Conservation (phyloP, 2,888 invertebrate genomes). For the Ypsolopha sequella region DNA sequence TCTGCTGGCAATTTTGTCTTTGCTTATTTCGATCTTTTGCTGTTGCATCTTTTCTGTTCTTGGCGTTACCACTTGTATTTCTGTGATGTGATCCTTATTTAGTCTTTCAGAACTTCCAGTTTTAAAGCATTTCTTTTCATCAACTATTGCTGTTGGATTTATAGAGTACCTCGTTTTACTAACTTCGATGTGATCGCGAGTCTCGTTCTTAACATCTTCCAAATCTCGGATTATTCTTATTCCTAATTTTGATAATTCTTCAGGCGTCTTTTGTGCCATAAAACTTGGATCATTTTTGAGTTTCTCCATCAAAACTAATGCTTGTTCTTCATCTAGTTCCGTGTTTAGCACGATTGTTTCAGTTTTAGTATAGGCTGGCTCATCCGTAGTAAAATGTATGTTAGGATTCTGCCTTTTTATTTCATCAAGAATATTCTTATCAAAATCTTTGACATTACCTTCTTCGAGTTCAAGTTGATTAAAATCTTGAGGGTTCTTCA, state of each 20-base stretch:
- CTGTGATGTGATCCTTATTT: slow-evolving; percentile 75
- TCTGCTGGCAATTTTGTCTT: slow-evolving; percentile 49
- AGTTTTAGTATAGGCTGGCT: slow-evolving; percentile 57
- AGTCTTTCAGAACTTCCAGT: slow-evolving; percentile 17
- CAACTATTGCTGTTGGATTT: slow-evolving; percentile 48
- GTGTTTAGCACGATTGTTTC: slow-evolving; percentile 68
- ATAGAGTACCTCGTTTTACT: slow-evolving; percentile 59
- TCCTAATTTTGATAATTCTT: slow-evolving; percentile 54
- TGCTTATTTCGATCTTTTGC: slow-evolving; percentile 28
- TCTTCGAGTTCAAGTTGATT: slow-evolving; percentile 52
- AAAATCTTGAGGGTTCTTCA: slow-evolving; percentile 44
- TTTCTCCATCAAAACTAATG: slow-evolving; percentile 55
- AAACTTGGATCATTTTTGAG: slow-evolving; percentile 58
- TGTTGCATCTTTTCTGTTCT: slow-evolving; percentile 41
- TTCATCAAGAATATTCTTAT: slow-evolving; percentile 50
- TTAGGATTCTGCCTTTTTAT: slow-evolving; percentile 59
- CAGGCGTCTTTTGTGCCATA: slow-evolving; percentile 55
- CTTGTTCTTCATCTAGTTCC: slow-evolving; percentile 57
- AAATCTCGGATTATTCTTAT: slow-evolving; percentile 52
- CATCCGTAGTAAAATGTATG: slow-evolving; percentile 56
- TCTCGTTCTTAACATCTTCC: slow-evolving; percentile 44
- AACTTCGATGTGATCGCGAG: slow-evolving; percentile 37
- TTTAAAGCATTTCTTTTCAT: slow-evolving; percentile 40
- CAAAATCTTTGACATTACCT: slow-evolving; percentile 53
- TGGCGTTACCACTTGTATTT: slow-evolving; percentile 77